These are phyloP conservation scores for Eumaeus atala DNA, from an alignment of 1,140 invertebrate species.

Conservation along the genomic window DNA sequence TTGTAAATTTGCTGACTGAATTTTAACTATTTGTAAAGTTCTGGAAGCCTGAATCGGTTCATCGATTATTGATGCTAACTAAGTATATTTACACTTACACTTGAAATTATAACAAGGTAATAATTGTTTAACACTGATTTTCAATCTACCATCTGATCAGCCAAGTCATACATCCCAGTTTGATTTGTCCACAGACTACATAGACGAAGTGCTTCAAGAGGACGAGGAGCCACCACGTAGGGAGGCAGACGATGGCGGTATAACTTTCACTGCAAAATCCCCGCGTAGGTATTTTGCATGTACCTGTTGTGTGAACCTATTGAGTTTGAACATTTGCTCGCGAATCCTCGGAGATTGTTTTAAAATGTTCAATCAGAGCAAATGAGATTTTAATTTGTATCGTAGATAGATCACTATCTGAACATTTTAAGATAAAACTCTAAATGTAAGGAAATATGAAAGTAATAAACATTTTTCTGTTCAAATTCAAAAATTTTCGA, in stretches of 20 bases:
- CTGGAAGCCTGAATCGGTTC: too few species aligned
- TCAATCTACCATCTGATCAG: too few species aligned
- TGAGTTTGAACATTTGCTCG: conserved; percentile 50
- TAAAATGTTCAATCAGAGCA: background rate
- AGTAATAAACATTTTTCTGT: conserved; percentile 15
- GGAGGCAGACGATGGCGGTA: conserved; percentile 85
- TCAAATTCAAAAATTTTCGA: conserved; percentile 33
- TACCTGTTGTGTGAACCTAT: conserved; percentile 36
- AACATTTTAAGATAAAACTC: background rate
- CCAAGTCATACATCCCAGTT: too few species aligned
- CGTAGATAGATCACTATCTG: background rate
- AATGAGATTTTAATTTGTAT: background rate
- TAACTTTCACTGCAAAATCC: conserved; percentile 89
- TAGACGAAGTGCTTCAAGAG: conserved; percentile 86
- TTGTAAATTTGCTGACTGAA: too few species aligned
- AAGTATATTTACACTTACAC: too few species aligned
- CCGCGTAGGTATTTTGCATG: conserved; percentile 82
- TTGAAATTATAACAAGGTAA: too few species aligned
- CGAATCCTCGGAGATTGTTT: background rate
- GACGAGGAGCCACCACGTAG: conserved; percentile 76
- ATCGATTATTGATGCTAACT: too few species aligned
- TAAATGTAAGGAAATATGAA: background rate
- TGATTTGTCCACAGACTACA: conserved; percentile 79
- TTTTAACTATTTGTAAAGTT: too few species aligned
- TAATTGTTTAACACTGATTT: too few species aligned